Percentiles rank a stretch among this genome's conserved stretches.
phyloP scores from a whole-genome alignment of 2,888 invertebrate genomes.

The Beris morrisii region DNA sequence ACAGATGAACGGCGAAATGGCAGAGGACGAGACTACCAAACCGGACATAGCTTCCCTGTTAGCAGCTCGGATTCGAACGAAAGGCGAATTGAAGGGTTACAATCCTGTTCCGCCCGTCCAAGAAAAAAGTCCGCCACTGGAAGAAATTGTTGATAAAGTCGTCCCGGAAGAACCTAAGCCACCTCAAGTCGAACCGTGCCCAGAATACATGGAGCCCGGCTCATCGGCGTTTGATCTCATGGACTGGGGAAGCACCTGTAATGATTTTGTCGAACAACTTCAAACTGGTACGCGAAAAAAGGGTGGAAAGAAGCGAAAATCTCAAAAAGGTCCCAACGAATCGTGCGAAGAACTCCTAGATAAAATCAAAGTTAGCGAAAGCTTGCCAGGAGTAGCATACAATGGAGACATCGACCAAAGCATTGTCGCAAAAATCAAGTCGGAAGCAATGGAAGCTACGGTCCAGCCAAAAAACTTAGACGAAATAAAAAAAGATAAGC shows the following conservation, averaged over 20 bases:
- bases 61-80: conserved; percentile 78
- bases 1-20: conserved; percentile 44
- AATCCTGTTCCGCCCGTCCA: conserved; percentile 41
- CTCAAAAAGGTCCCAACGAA: conserved; percentile 25
- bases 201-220: background rate
- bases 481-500: background rate
- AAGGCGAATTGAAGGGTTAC: conserved; percentile 77
- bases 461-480: conserved; percentile 19
- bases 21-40: conserved; percentile 49
- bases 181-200: conserved; percentile 17
- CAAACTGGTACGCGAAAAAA: conserved; percentile 64
- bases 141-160: conserved; percentile 42
- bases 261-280: conserved; percentile 77
- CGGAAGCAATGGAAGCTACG: conserved; percentile 33
- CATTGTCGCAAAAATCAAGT: conserved; percentile 36
- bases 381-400: conserved; percentile 48
- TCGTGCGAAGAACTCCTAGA: conserved; percentile 2
- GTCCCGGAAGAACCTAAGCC: conserved; percentile 23
- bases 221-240: conserved; percentile 39
- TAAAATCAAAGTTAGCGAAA: conserved; percentile 40
- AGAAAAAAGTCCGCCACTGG: conserved; percentile 45
- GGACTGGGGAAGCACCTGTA: conserved; percentile 71
- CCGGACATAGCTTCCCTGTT: conserved; percentile 63
- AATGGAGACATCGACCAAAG: conserved; percentile 58
- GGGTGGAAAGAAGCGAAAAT: conserved; percentile 55